These are phyloP conservation scores for Anthoptus insignis DNA, from an alignment of 2,888 invertebrate species.

Conservation along the genomic window DNA sequence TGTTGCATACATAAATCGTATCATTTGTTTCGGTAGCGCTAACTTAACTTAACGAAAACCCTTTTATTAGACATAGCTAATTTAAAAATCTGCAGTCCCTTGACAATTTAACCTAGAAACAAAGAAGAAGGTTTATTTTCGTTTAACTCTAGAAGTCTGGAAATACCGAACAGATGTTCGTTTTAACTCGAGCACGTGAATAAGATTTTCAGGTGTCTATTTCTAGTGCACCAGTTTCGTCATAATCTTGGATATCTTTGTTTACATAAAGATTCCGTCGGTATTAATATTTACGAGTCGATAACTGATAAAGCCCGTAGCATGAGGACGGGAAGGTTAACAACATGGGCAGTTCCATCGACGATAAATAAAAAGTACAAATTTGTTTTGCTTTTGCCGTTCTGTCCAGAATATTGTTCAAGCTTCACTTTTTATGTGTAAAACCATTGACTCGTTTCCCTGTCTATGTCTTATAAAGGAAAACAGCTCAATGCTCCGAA, in stretches of 20 bases:
- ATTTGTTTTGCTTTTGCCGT: background rate
- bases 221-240: slow-evolving; percentile 14
- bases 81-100: no score
- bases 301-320: slow-evolving; percentile 30
- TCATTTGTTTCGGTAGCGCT: no score
- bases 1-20: no score
- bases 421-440: background rate
- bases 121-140: no score
- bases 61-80: no score
- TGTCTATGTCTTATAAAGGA: background rate
- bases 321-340: slow-evolving; percentile 20
- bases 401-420: background rate
- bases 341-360: slow-evolving; percentile 22
- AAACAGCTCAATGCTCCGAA: no score
- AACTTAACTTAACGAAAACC: no score
- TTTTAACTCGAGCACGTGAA: background rate
- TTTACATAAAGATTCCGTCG: slow-evolving; percentile 33
- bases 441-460: background rate
- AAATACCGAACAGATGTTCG: slow-evolving; percentile 10
- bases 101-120: no score
- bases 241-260: slow-evolving; percentile 32
- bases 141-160: no score
- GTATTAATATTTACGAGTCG: slow-evolving; percentile 25
- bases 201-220: slow-evolving; percentile 17
- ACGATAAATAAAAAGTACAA: slow-evolving; percentile 15